Conservation (phyloP, 2,113 vertebrate species). For the Condylura cristata region DNA sequence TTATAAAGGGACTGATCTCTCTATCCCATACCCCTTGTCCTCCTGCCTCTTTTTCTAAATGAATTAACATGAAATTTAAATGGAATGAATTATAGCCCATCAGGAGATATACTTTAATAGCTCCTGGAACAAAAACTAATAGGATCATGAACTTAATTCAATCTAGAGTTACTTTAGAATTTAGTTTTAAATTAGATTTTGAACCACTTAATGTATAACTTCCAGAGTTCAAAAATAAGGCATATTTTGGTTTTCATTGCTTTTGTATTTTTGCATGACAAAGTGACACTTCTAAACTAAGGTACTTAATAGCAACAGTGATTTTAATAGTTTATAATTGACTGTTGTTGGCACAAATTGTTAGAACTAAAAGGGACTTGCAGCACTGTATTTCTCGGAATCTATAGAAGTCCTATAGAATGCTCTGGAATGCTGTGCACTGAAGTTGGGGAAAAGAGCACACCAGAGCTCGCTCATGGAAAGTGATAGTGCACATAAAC, state of each 20-base stretch:
- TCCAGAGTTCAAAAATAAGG: neutral
- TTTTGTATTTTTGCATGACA: slow-evolving; percentile 5
- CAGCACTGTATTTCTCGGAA: neutral
- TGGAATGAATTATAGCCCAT: slow-evolving; percentile 17
- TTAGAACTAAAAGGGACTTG: neutral
- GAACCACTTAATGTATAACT: neutral
- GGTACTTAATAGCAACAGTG: neutral
- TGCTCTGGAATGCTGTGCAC: neutral
- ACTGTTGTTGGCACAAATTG: neutral
- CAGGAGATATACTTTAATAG: slow-evolving; percentile 28
- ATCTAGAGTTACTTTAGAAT: neutral
- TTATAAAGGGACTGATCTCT: neutral
- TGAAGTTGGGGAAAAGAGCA: neutral
- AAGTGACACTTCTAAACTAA: neutral
- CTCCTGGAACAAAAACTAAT: slow-evolving; percentile 47
- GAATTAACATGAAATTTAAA: slow-evolving; percentile 58
- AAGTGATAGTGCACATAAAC: neutral
- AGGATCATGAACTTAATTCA: slow-evolving; percentile 34
- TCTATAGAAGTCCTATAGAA: neutral
- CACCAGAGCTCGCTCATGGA: neutral
- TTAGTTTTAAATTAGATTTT: slow-evolving; percentile 34
- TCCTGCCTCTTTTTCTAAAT: slow-evolving; percentile 39
- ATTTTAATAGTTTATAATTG: neutral
- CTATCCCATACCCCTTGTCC: no score
- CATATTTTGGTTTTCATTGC: neutral